Conservation (phyloP, 2,113 vertebrate genomes). For the Pelvicachromis taeniatus region DNA sequence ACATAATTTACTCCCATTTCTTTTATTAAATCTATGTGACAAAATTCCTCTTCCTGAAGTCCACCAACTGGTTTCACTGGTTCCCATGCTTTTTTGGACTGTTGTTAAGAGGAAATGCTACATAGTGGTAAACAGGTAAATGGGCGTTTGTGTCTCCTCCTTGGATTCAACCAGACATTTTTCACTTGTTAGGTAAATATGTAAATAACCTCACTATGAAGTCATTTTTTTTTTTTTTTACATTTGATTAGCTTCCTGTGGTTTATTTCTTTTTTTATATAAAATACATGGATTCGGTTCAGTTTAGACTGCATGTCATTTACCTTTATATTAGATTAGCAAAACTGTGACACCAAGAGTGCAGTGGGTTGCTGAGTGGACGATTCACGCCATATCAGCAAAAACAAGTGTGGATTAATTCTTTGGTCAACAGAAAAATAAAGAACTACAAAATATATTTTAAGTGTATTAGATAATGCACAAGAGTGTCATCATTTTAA, state of each 20-base stretch:
- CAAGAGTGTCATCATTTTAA: not conserved
- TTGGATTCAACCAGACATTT: not conserved
- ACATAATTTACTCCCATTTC: not conserved
- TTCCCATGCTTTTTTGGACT: not conserved
- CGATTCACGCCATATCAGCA: not conserved
- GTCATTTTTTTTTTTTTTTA: not conserved
- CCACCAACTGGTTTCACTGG: not conserved
- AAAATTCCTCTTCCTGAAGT: not conserved
- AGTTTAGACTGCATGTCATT: not conserved
- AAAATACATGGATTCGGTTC: not conserved
- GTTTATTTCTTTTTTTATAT: not conserved
- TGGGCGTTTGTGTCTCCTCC: not conserved
- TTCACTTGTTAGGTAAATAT: not conserved
- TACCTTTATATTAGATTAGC: not conserved
- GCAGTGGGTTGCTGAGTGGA: not conserved
- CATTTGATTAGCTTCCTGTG: not conserved
- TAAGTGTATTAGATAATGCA: not conserved
- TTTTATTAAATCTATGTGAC: not conserved
- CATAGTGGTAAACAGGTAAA: not conserved
- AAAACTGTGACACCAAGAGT: not conserved
- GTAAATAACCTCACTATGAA: accelerated
- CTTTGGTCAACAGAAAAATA: not conserved
- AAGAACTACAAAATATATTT: not conserved
- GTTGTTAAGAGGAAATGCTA: not conserved
- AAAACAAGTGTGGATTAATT: not conserved